These are phyloP conservation scores for Halocynthia aurantium DNA, from an alignment of 23 tunicate genomes.

Conservation along the genomic window DNA sequence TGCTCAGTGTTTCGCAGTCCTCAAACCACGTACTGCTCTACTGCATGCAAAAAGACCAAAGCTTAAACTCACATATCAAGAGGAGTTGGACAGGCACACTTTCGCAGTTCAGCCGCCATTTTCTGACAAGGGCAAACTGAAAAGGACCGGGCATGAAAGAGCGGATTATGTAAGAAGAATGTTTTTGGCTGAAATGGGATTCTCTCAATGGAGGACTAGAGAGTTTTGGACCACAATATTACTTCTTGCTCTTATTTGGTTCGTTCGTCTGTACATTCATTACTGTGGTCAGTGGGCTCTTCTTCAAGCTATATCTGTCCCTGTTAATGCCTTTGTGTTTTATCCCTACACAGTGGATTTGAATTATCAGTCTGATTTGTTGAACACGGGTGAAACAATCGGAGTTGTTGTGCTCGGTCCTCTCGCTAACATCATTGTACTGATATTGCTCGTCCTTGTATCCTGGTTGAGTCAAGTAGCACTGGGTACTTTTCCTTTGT, in stretches of 20 bases:
- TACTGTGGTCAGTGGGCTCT: conserved; percentile 95
- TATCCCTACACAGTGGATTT: conserved; percentile 92
- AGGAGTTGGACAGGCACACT: conserved; percentile 68
- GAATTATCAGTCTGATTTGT: conserved; percentile 82
- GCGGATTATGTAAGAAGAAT: conserved; percentile 89
- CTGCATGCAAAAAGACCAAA: conserved; percentile 25
- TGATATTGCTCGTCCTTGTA: conserved; percentile 69
- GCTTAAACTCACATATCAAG: conserved; percentile 53
- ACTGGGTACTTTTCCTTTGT: conserved; percentile 63
- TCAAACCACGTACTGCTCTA: conserved; percentile 59
- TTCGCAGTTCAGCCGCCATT: conserved; percentile 67
- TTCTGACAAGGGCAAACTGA: conserved; percentile 49
- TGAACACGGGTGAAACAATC: conserved; percentile 69
- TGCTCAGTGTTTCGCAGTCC: conserved; percentile 27
- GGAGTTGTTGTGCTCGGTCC: conserved; percentile 94
- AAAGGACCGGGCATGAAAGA: conserved; percentile 53
- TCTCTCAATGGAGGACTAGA: conserved; percentile 66
- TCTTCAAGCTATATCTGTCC: conserved; percentile 68
- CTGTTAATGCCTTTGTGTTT: conserved; percentile 82
- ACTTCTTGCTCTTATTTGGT: conserved; percentile 73
- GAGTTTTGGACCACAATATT: conserved; percentile 83
- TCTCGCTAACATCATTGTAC: conserved; percentile 59
- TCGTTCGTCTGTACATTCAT: conserved; percentile 81
- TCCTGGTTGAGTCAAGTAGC: conserved; percentile 64
- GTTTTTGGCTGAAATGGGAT: conserved; percentile 87